Percentiles rank a stretch among this genome's conserved stretches.
Evolutionary conservation across 1,140 invertebrate species (phyloP).

Genomic region (Oppia nitens): DNA sequence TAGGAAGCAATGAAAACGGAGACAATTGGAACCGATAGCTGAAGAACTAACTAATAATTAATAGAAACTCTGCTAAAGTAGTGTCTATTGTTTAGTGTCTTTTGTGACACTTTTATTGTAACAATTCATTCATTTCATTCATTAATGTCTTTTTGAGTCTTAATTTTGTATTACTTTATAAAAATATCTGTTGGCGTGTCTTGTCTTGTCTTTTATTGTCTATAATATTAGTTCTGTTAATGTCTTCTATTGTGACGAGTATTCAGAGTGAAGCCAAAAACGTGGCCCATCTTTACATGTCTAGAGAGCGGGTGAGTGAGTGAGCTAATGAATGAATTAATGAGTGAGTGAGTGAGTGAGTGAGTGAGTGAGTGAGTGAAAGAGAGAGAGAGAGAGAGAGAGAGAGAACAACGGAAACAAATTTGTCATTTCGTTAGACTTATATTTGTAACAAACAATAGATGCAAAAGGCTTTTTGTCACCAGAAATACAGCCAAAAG

Average conservation of each 20-base stretch:
- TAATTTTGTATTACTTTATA: no score
- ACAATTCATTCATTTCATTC: background rate
- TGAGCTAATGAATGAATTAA: no score
- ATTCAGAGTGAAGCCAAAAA: background rate
- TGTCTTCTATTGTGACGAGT: background rate
- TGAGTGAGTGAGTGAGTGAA: no score
- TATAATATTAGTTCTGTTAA: background rate
- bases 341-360: no score
- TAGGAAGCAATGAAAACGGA: no score
- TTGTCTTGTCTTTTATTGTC: no score
- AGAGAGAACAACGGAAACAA: background rate
- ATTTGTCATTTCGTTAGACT: background rate
- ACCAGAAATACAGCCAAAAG: background rate
- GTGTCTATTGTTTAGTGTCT: background rate
- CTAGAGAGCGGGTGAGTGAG: no score
- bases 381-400: no score
- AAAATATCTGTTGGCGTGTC: no score
- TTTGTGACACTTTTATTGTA: background rate
- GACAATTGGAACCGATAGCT: background rate
- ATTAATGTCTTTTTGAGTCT: no score
- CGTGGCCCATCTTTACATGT: no score
- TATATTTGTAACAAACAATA: background rate
- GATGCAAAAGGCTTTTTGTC: no score
- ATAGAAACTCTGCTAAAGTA: background rate
- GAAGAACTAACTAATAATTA: background rate